phyloP scores from a whole-genome alignment of 1,140 invertebrate genomes.

The Ladona fulva region DNA sequence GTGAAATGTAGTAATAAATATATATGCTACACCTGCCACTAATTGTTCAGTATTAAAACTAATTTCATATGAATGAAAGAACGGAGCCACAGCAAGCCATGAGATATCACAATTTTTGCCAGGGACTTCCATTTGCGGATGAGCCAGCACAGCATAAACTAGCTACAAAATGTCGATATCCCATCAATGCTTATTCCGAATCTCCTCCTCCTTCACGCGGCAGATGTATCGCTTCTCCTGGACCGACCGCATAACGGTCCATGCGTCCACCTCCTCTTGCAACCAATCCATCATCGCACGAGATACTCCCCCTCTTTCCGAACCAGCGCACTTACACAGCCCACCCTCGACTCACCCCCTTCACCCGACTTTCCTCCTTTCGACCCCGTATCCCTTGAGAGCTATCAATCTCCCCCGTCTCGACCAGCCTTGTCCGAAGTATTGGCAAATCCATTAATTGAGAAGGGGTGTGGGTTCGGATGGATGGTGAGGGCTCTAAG shows the following conservation, averaged over 20 bases:
- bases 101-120: too few species aligned
- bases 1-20: too few species aligned
- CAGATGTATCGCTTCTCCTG: neutral
- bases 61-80: too few species aligned
- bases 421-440: neutral
- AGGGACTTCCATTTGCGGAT: too few species aligned
- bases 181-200: neutral
- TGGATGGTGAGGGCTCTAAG: neutral
- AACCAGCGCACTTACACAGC: too few species aligned
- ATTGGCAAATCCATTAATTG: constrained; percentile 6
- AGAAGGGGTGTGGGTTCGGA: neutral
- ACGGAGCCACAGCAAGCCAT: too few species aligned
- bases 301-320: neutral
- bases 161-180: neutral
- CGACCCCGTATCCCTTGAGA: neutral
- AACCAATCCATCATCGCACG: neutral
- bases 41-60: too few species aligned
- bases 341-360: neutral
- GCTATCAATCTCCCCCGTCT: neutral
- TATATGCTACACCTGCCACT: too few species aligned
- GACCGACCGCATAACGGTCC: neutral
- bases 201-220: neutral
- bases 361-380: neutral
- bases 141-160: too few species aligned
- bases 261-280: neutral